phyloP scores from a whole-genome alignment of 2,113 vertebrate species.

The Piaya cayana region DNA sequence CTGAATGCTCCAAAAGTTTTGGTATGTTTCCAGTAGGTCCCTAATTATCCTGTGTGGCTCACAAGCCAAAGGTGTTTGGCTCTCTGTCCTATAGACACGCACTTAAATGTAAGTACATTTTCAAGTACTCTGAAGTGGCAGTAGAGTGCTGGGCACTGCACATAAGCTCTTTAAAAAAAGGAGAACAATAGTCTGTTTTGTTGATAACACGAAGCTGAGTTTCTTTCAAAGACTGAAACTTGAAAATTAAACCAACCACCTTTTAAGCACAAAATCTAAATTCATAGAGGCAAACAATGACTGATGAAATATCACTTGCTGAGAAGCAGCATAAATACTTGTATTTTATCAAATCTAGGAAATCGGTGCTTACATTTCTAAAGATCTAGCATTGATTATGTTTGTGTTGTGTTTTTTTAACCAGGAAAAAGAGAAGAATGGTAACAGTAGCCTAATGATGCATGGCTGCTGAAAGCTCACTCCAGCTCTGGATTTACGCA shows the following conservation, averaged over 20 bases:
- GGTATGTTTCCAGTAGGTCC: background rate
- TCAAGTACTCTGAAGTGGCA: background rate
- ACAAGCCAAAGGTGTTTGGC: background rate
- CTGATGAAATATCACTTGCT: background rate
- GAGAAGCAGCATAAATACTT: background rate
- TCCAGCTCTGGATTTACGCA: background rate
- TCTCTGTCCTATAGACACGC: background rate
- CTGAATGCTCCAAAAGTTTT: background rate
- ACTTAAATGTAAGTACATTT: background rate
- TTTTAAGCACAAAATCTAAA: background rate
- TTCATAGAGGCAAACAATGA: background rate
- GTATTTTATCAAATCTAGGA: background rate
- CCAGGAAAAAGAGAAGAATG: constrained; percentile 25
- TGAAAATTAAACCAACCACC: background rate
- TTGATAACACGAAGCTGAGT: background rate
- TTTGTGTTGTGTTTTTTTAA: background rate
- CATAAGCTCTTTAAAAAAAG: background rate
- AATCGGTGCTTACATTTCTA: background rate
- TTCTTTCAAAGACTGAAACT: background rate
- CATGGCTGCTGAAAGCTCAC: background rate
- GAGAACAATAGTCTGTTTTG: background rate
- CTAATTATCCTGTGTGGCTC: background rate
- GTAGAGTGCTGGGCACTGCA: background rate
- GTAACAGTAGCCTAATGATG: background rate
- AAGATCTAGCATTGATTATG: background rate